Evolutionary conservation across 2,113 vertebrate species (phyloP), one percentile per base, ranked within the genome.

Genomic region (Semicossyphus pulcher): DNA sequence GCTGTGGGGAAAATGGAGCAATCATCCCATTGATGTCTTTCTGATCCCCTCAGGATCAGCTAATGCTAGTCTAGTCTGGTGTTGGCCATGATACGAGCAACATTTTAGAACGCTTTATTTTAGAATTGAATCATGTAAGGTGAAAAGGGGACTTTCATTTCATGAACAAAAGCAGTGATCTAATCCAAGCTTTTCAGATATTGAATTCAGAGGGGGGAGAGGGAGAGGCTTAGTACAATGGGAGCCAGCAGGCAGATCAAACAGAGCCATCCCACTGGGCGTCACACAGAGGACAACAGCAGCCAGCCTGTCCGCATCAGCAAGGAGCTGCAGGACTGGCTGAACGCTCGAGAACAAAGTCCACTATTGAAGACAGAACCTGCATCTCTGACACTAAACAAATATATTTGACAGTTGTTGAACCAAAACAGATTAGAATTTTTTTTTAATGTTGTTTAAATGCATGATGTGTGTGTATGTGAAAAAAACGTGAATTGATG

Each of bases 171-270:
- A 75, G 65, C 76, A n/a, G 64, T 76, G 78, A 78, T 81, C 65
- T 87, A 84, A 84, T 83, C 78, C 75, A 28, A 62, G 75, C 73
- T 76, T 84, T 85, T 82, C 78, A 66, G 15, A 80, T 78, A 70
- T 78, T 83, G 68, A 80, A 76, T 86, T 85, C 10, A 25, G 76
- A 47, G 47, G 23, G 44, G 52, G 9, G 14, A 39, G 48, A 3
- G 68, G 26, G 37, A 34, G 58, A 16, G 76, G 18, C 10, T 23
- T 51, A 32, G 86, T 62, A 89, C 85, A 91, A 89, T 89, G 56
- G 80, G 71, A 85, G 80, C 72, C 80, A 81, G 64, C 68, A 79
- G 87, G 79, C 81, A 82, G 74, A 89, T 89, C 80, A 89, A 86
- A 90, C 80, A 0, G 76, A 78, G 84, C 76, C 76, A 37, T 77